Conservation (phyloP, 2,888 invertebrate species). For the Oscheius sp. region DNA sequence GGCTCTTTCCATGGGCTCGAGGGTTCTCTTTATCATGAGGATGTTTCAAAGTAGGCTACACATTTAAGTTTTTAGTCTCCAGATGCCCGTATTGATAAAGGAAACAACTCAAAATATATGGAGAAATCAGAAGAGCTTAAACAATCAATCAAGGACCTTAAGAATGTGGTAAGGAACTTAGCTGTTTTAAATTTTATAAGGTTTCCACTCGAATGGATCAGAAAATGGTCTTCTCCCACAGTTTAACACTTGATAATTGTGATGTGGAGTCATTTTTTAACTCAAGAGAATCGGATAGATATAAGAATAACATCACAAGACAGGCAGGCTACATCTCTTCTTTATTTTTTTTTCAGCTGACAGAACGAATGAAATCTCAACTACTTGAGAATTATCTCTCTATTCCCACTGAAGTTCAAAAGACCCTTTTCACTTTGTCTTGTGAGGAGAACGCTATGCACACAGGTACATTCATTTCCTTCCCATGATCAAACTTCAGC, state of each 20-base stretch:
- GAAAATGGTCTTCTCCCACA: conserved; percentile 39
- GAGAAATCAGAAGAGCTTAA: conserved; percentile 36
- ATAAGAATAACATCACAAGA: conserved; percentile 45
- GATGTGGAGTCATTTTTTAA: conserved; percentile 47
- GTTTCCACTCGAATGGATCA: neutral
- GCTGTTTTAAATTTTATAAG: too few species aligned
- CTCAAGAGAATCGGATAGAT: conserved; percentile 43
- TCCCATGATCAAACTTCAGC: neutral
- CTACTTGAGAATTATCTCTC: conserved; percentile 30
- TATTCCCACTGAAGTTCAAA: conserved; percentile 32
- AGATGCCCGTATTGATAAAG: conserved; percentile 25
- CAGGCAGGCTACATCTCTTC: too few species aligned
- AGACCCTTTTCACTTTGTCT: conserved; percentile 32
- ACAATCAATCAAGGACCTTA: conserved; percentile 40
- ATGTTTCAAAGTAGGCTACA: conserved; percentile 30
- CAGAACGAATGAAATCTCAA: conserved; percentile 43
- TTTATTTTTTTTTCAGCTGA: conserved; percentile 33
- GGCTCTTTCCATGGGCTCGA: conserved; percentile 23
- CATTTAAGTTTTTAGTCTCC: neutral
- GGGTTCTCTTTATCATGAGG: conserved; percentile 17
- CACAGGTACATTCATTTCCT: conserved; percentile 12
- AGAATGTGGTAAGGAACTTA: too few species aligned
- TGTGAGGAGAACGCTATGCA: conserved; percentile 34
- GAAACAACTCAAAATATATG: conserved; percentile 29
- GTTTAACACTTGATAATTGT: conserved; percentile 39